A percentile compares a stretch with the other conserved stretches of the same genome.
phyloP scores from a whole-genome alignment of 1,140 invertebrate species.

The Notospermus geniculatus region DNA sequence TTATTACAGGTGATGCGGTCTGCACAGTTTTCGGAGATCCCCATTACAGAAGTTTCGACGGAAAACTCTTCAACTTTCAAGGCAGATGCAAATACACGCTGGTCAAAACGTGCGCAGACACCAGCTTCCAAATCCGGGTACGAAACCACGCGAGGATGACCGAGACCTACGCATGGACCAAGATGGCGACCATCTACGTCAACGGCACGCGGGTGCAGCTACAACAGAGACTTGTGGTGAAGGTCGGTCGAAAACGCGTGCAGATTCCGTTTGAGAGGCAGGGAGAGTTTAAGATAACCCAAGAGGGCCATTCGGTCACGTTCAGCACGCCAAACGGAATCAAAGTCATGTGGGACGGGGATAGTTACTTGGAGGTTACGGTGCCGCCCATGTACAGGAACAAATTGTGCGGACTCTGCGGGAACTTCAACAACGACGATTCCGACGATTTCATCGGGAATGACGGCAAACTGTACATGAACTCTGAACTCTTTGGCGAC shows the following conservation, averaged over 20 bases:
- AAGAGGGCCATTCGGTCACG: neutral
- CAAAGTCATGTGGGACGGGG: slow-evolving; percentile 82
- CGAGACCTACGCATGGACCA: slow-evolving; percentile 78
- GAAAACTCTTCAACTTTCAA: slow-evolving; percentile 87
- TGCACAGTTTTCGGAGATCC: slow-evolving; percentile 91
- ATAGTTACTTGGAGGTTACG: slow-evolving; percentile 76
- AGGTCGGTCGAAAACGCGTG: slow-evolving; percentile 61
- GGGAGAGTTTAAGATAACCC: neutral
- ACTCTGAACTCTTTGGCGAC: slow-evolving; percentile 73
- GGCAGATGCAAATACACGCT: slow-evolving; percentile 41
- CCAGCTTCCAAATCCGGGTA: slow-evolving; percentile 77
- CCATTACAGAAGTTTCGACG: slow-evolving; percentile 89
- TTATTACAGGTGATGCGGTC: slow-evolving; percentile 69
- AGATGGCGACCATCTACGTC: slow-evolving; percentile 70
- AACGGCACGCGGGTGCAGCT: slow-evolving; percentile 72
- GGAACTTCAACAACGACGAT: slow-evolving; percentile 71
- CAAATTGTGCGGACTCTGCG: slow-evolving; percentile 84
- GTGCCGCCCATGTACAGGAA: slow-evolving; percentile 73
- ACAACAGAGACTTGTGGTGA: slow-evolving; percentile 75
- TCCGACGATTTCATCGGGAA: slow-evolving; percentile 65
- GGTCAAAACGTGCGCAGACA: slow-evolving; percentile 50
- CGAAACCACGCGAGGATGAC: slow-evolving; percentile 80
- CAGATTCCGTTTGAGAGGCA: neutral
- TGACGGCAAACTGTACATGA: slow-evolving; percentile 67
- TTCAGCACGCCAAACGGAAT: slow-evolving; percentile 23